Evolutionary conservation across 2,888 invertebrate genomes (phyloP), one percentile per base, ranked within the genome.

Genomic region (Eubasilissa splendida): DNA sequence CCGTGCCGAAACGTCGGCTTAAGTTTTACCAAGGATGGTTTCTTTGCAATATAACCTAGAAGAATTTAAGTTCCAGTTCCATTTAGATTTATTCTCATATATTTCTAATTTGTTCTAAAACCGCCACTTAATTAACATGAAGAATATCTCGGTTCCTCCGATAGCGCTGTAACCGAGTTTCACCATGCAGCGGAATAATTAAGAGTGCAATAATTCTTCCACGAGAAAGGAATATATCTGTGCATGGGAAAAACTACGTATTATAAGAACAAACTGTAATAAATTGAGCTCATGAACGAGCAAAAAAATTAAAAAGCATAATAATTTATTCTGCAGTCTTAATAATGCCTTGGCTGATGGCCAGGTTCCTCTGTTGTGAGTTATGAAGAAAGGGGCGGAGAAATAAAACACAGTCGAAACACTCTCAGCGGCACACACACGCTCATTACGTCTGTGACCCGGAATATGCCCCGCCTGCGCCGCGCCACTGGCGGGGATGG

Each of bases 261-360:
- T 42, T 42, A 54, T 11, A 52, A 54, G 9, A 31, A 54, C 52
- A 42, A 52, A 70, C 70, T 14, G 60, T 63, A 78, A 78, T 78
- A 78, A 78, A 78, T 73, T 78, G 78, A 78, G 54, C 78, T 59
- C 71, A 78, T 78, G 33, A 78, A 71, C 77, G 68, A 50, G 33
- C 71, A 63, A 60, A 73, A 33, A 63, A 66, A 78, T 22, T 60
- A 56, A 78, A 58, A 73, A 78, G 58, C 10, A 60, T 68, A 42
- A 42, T 42, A 71, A 78, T 78, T 78, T 78, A 78, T 78, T 71
- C 52, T 73, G 71, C 73, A 63, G 78, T 78, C 63, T 78, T 78
- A 70, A 78, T 78, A 78, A 73, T 78, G 50, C 78, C 52, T 63
- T 78, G 78, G 78, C 71, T n/a, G 60, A 73, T 78, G 11, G 78